Conservation (phyloP, 2,888 invertebrate species). For the Athrips mouffetella region DNA sequence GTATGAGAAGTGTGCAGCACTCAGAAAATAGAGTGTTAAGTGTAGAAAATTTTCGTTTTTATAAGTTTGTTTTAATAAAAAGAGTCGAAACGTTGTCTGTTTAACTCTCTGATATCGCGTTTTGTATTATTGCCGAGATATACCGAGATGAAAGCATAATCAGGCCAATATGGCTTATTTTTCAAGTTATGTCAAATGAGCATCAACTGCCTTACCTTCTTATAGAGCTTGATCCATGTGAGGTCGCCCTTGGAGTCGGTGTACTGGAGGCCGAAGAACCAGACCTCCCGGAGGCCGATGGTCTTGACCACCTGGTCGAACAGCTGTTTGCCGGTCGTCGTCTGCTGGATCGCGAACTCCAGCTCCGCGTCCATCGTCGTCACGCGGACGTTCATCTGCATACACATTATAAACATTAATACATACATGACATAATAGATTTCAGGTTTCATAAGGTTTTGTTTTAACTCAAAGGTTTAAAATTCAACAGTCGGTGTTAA, state of each 20-base stretch:
- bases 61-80: no score
- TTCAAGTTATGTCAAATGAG: neutral
- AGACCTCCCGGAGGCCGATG: constrained; percentile 98
- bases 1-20: no score
- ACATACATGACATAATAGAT: neutral
- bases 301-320: constrained; percentile 99
- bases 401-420: neutral
- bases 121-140: no score
- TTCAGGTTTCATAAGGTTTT: no score
- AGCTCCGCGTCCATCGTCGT: constrained; percentile 99
- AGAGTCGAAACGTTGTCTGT: no score
- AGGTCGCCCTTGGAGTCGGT: constrained; percentile 98
- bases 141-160: no score
- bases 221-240: constrained; percentile 99
- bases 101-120: no score
- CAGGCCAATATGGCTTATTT: neutral
- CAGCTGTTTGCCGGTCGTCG: constrained; percentile 99
- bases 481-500: no score
- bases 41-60: no score
- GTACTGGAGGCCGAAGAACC: constrained; percentile 99
- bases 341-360: constrained; percentile 99
- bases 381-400: constrained; percentile 99
- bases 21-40: no score
- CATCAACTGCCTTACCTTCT: constrained; percentile 87
- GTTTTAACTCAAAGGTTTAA: no score